Evolutionary conservation across 2,888 invertebrate genomes (phyloP).

Genomic region (Drosophila aldrichi): DNA sequence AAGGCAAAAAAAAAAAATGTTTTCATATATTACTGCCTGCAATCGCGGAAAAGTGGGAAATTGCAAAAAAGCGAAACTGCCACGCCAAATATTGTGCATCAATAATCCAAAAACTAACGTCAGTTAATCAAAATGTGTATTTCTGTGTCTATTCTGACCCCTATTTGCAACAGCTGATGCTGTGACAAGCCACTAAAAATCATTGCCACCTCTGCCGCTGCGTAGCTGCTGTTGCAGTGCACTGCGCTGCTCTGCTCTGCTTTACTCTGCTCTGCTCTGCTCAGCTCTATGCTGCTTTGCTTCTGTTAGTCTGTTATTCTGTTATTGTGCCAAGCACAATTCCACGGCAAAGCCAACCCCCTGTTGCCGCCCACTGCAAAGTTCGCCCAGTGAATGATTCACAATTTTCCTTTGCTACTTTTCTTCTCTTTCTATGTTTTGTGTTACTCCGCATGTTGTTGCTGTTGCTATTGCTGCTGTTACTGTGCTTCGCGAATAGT

Average conservation of each 20-base stretch:
- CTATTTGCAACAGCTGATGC: conserved; percentile 79
- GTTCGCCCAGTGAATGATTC: conserved; percentile 73
- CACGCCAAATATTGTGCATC: conserved; percentile 58
- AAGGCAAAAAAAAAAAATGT: conserved; percentile 70
- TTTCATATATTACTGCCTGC: conserved; percentile 74
- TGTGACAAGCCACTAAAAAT: conserved; percentile 45
- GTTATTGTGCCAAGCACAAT: conserved; percentile 57
- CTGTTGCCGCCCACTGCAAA: conserved; percentile 61
- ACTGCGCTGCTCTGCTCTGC: conserved; percentile 24
- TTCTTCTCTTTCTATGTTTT: conserved; percentile 47
- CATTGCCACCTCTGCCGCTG: conserved; percentile 45
- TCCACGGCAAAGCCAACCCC: conserved; percentile 42
- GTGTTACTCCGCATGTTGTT: conserved; percentile 40
- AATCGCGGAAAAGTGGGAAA: conserved; percentile 59
- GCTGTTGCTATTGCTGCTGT: conserved; percentile 25
- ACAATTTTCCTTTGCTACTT: conserved; percentile 67
- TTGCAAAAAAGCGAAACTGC: conserved; percentile 46
- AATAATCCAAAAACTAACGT: conserved; percentile 36
- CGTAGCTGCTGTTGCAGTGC: conserved; percentile 44
- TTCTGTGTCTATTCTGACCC: conserved; percentile 50
- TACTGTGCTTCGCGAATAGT: conserved; percentile 44
- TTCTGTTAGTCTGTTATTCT: conserved; percentile 46
- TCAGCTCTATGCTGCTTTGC: conserved; percentile 46
- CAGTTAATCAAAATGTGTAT: conserved; percentile 48
- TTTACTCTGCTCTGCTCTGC: conserved; percentile 29